These are phyloP conservation scores for Megaceryle torquata DNA, from an alignment of 2,113 vertebrate species.

Conservation along the genomic window DNA sequence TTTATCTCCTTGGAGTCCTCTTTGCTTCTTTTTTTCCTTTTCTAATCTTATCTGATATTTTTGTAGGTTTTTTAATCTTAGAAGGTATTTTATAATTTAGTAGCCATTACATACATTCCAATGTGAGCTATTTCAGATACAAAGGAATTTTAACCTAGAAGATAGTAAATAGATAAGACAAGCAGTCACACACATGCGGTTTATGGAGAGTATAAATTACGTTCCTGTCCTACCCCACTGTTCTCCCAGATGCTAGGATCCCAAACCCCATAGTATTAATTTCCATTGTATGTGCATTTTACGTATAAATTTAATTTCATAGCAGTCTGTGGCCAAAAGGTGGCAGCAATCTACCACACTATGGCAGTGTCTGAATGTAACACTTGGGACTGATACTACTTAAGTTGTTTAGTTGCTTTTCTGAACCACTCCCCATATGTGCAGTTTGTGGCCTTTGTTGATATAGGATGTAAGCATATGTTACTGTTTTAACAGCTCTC, in stretches of 20 bases:
- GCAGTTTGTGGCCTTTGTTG: neutral
- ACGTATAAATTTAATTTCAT: neutral
- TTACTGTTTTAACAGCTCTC: neutral
- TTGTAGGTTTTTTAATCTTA: neutral
- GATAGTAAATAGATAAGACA: neutral
- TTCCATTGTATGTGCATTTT: fast-evolving
- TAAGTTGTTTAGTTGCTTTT: neutral
- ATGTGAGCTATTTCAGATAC: neutral
- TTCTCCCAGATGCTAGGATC: neutral
- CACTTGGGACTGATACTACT: neutral
- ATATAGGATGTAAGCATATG: neutral
- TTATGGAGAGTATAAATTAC: neutral
- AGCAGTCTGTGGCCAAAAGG: neutral
- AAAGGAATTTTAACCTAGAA: neutral
- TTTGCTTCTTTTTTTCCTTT: too few relatives aligned
- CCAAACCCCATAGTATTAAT: fast-evolving
- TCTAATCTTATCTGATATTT: neutral
- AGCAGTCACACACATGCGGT: neutral
- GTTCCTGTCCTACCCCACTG: neutral
- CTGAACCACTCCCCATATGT: neutral
- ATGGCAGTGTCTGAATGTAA: too few relatives aligned
- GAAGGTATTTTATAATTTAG: neutral
- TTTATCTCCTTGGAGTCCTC: neutral
- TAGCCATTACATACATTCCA: neutral
- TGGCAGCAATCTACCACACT: slow-evolving; percentile 21